Evolutionary conservation across 2,888 invertebrate genomes (phyloP), one percentile per base, ranked within the genome.

Genomic region (Seira sanloemensis): DNA sequence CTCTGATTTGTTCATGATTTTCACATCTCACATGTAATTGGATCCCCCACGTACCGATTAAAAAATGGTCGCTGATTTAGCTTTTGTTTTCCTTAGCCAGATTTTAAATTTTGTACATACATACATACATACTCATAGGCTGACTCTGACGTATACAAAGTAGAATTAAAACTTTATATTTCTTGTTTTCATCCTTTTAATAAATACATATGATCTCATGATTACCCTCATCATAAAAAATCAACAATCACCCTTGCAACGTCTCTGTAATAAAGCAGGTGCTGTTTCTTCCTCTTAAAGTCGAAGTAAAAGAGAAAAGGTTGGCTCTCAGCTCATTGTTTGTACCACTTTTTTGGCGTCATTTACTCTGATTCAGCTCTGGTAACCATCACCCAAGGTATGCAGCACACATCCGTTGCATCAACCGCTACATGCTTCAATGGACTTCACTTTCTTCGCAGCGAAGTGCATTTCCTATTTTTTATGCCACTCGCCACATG

Each of bases 301-400:
- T 12, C 16, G 12, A 68, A 68, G 12, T 67, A 54, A 79, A 80
- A 74, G 68, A 74, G 80, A 74, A 80, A 80, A 73, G 71, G 27
- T 50, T 27, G 68, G 24, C 23, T n/a, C 62, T 78, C 62, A 50
- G 66, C 67, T 72, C 66, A 24, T 18, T 21, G 21, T 71, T 24
- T 74, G 80, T 74, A 80, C 74, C 62, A 80, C 80, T 80, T 80
- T 74, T 62, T 65, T 23, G 66, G 50, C 78, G 73, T 65, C 71
- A 54, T 65, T 65, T 65, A 12, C 19, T 23, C 1, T 65, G 21
- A 9, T 23, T 23, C 24, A 67, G 12, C 67, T 25, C 24, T 26
- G 24, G 1, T 23, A 23, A 19, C 23, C 21, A 23, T 18, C 7
- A 9, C 5, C 46, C 46, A 46, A 46, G 12, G 46, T 12, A 58